Conservation (phyloP, 2,888 invertebrate genomes). For the Physocephala rufipes region DNA sequence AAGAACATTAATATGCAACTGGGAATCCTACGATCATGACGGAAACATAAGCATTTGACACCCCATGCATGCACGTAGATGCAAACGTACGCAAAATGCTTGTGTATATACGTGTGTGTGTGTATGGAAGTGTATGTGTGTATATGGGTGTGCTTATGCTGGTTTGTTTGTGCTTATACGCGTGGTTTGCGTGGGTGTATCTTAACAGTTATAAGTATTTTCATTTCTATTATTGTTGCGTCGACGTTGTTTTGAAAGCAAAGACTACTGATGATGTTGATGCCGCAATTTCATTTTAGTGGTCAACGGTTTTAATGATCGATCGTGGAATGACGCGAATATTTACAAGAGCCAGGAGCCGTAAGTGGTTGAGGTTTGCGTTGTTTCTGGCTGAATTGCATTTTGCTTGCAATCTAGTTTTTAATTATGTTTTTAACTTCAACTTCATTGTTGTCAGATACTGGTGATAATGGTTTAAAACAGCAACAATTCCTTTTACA, state of each 20-base stretch:
- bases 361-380: background rate
- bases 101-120: too few species aligned
- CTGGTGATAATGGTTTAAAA: too few species aligned
- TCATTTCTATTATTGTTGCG: background rate
- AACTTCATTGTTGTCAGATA: background rate
- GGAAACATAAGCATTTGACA: too few species aligned
- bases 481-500: too few species aligned
- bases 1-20: too few species aligned
- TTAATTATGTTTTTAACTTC: background rate
- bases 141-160: too few species aligned
- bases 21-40: conserved; percentile 35
- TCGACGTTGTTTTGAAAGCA: background rate
- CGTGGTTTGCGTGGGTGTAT: conserved; percentile 31
- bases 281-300: background rate
- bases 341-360: background rate
- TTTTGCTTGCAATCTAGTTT: conserved; percentile 4
- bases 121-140: too few species aligned
- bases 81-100: background rate
- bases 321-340: background rate
- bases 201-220: conserved; percentile 4
- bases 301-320: background rate
- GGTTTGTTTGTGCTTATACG: conserved; percentile 45
- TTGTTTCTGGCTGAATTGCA: background rate
- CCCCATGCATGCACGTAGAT: conserved; percentile 1
- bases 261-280: background rate